Evolutionary conservation across 2,113 vertebrate species (phyloP), one percentile per base, ranked within the genome.

Genomic region (Anseranas semipalmata): DNA sequence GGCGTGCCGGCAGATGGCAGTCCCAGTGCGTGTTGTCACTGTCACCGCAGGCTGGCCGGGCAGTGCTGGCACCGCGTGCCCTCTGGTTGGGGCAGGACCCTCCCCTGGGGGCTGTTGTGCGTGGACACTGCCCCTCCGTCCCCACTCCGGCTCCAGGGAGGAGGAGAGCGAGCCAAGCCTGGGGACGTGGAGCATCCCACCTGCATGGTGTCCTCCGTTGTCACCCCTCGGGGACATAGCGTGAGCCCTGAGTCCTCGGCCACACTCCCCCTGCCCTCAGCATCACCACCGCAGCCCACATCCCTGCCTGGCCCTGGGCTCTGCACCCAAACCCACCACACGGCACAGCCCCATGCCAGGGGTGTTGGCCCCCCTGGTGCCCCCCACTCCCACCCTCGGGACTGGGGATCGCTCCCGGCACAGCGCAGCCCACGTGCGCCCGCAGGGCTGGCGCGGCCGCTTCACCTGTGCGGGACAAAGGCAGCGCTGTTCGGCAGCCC

Each of bases 401-500:
- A 25, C 60, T 11, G 60, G 22, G 35, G 60, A 39, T 12, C 10
- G 2, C 62, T 90, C 41, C 52, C 1, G 1, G 66, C 71, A 2
- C 5, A 13, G 87, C 41, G 0, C 63, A 2, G 73, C 73, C 76
- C 62, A 4, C 7, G 37, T 16, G 27, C 45, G 74, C 58, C 53
- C 7, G 10, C n/a, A n/a, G 60, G 41, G 41, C 68, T 6, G 2
- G 16, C 6, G 3, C 1, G 7, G 37, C 20, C 1, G 73, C 60
- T 79, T 96, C 91, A 96, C 95, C 95, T 93, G 95, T 4, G 1
- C 1, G 4, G 73, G 27, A 97, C 95, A 97, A 95, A 96, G 92
- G 92, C 78, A 0, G 48, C 2, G 92, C 95, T 97, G 96, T 96
- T 95, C 7, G 4, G 8, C 12, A 1, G 77, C 88, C 60, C 72